phyloP scores from a whole-genome alignment of 2,888 invertebrate genomes.

The Tetragonisca angustula region DNA sequence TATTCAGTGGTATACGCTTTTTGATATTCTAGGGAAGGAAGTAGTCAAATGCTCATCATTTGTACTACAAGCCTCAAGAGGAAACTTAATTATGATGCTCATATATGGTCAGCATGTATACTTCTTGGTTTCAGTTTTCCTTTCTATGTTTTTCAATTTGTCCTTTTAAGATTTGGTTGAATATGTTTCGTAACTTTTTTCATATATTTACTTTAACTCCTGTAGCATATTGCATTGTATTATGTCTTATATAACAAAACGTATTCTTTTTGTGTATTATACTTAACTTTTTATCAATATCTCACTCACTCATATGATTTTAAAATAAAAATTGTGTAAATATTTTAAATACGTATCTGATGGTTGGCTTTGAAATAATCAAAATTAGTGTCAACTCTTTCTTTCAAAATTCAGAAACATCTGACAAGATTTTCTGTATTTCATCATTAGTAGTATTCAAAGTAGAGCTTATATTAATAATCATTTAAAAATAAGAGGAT shows the following conservation, averaged over 20 bases:
- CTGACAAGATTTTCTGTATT: not conserved
- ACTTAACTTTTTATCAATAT: not conserved
- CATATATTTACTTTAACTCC: not conserved
- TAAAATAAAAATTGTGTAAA: not conserved
- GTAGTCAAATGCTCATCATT: constrained; percentile 79
- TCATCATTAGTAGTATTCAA: too few relatives aligned
- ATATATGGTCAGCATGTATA: constrained; percentile 80
- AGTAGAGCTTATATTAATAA: not conserved
- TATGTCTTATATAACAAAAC: too few relatives aligned
- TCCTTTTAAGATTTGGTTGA: constrained; percentile 13
- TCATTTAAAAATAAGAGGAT: not conserved
- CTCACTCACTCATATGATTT: not conserved
- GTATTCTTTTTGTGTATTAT: too few relatives aligned
- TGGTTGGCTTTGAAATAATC: not conserved
- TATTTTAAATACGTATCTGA: not conserved
- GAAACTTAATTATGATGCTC: constrained; percentile 77
- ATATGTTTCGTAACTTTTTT: constrained; percentile 4
- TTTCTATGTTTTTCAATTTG: constrained; percentile 24
- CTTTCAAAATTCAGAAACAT: not conserved
- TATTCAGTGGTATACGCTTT: constrained; percentile 72
- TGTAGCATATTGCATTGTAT: not conserved
- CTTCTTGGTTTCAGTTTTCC: constrained; percentile 62
- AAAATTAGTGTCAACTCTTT: not conserved
- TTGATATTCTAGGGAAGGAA: constrained; percentile 82
- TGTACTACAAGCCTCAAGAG: constrained; percentile 75